Base-by-base conservation (phyloP, 2,113 vertebrate genomes). In the Mesembrinibis cayennensis region DNA sequence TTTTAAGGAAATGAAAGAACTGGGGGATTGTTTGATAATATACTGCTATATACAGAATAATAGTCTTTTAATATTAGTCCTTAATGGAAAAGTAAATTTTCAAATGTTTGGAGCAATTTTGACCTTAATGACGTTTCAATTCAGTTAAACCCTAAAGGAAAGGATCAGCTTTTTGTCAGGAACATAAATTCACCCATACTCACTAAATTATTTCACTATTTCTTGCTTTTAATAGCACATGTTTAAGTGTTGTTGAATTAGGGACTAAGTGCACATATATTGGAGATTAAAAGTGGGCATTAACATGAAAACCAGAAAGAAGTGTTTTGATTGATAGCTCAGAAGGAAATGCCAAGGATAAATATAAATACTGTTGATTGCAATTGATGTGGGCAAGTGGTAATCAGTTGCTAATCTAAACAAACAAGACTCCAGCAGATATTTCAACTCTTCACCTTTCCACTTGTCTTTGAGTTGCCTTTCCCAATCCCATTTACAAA, bases 291-390 rank as follows among this genome's bases (percentile, higher is more conserved):
- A 89, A 93, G 44, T 1, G 21, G 40, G 53, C 42, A 49, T 84
- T 92, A 95, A 79, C 26, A n/a, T 32, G 40, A 89, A 89, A 95
- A 82, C 30, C 32, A 91, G 55, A 87, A 89, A 87, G 52, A 69
- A 96, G 59, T 87, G 44, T 91, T 96, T 91, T 89, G 96, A 95
- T 94, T 95, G 92, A 93, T 96, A 82, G 95, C 65, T 95, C 55
- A 45, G 86, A 93, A 93, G 90, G 94, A 97, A 96, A 95, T 96
- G 92, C 90, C 86, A 91, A 90, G 70, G 96, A 87, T 95, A 96
- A 95, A 96, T 96, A 95, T 95, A 97, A 96, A 92, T 94, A 90
- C 82, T 55, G 92, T 90, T 97, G 97, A 97, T 97, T 97, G 93
- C 93, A 94, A 23, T 73, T 93, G 92, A 94, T 97, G 88, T 97